Evolutionary conservation across 1,140 invertebrate species (phyloP).

Genomic region (Drosophila biarmipes): DNA sequence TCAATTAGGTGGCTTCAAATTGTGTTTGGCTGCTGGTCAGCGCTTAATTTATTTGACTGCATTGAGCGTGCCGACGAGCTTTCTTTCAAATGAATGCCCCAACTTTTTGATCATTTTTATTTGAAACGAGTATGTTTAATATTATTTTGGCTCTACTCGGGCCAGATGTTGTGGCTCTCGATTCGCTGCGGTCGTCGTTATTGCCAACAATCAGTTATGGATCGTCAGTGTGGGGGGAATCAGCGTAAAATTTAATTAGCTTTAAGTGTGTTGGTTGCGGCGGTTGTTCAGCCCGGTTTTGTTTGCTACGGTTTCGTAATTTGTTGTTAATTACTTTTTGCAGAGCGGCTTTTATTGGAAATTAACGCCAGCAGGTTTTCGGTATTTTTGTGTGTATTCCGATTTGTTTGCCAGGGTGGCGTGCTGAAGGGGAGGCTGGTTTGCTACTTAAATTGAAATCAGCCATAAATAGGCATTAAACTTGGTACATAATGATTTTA

Average conservation of each 20-base stretch:
- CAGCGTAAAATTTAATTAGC: slow-evolving; percentile 70
- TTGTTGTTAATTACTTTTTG: slow-evolving; percentile 78
- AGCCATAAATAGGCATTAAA: slow-evolving; percentile 61
- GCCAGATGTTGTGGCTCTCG: slow-evolving; percentile 30
- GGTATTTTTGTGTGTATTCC: slow-evolving; percentile 23
- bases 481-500: slow-evolving; percentile 47
- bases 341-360: slow-evolving; percentile 66
- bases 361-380: slow-evolving; percentile 67
- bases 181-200: slow-evolving; percentile 28
- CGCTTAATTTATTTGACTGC: slow-evolving; percentile 56
- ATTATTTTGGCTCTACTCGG: slow-evolving; percentile 7
- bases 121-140: slow-evolving; percentile 14
- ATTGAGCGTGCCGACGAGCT: slow-evolving; percentile 13
- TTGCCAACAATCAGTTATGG: slow-evolving; percentile 49
- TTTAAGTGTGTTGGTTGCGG: slow-evolving; percentile 68
- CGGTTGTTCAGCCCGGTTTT: slow-evolving; percentile 32
- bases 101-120: slow-evolving; percentile 18
- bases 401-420: slow-evolving; percentile 16
- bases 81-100: slow-evolving; percentile 9
- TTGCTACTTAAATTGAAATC: slow-evolving; percentile 65
- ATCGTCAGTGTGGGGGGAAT: background rate
- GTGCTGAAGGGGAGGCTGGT: background rate
- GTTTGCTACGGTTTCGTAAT: slow-evolving; percentile 57
- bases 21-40: slow-evolving; percentile 44
- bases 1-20: slow-evolving; percentile 68